Evolutionary conservation across 2,888 invertebrate genomes (phyloP).

Genomic region (Rhaphigaster nebulosa): DNA sequence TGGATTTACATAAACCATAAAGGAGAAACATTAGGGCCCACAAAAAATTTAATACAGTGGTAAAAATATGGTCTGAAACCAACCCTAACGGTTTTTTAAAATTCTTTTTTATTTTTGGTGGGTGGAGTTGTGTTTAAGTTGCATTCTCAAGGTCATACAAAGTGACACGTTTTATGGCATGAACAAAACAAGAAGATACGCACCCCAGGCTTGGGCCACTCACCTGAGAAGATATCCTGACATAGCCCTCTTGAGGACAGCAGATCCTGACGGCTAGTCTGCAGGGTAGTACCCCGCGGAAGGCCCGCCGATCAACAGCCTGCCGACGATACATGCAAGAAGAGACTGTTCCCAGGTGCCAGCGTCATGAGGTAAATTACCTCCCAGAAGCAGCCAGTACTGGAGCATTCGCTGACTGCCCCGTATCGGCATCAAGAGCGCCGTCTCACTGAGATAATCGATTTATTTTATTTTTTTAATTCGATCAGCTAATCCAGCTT

Average conservation of each 20-base stretch:
- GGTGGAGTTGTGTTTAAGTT: too few species aligned
- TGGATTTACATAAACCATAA: too few species aligned
- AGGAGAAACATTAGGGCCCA: too few species aligned
- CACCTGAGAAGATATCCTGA: conserved; percentile 1
- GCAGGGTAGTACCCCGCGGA: background rate
- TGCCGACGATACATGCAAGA: background rate
- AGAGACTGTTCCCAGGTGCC: background rate
- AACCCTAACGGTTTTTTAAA: too few species aligned
- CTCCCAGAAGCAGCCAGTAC: background rate
- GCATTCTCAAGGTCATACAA: too few species aligned
- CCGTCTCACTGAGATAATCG: background rate
- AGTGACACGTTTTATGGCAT: too few species aligned
- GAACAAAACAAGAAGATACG: background rate
- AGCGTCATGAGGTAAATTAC: background rate
- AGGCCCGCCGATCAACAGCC: background rate
- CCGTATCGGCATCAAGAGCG: too few species aligned
- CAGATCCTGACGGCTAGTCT: background rate
- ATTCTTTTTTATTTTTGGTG: too few species aligned
- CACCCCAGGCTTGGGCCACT: background rate
- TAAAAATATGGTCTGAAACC: too few species aligned
- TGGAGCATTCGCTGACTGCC: background rate
- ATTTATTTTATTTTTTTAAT: background rate
- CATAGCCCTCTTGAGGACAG: background rate
- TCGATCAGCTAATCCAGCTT: background rate
- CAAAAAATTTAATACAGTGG: too few species aligned